Conservation (phyloP, 2,113 vertebrate genomes). For the Nicator chloris region DNA sequence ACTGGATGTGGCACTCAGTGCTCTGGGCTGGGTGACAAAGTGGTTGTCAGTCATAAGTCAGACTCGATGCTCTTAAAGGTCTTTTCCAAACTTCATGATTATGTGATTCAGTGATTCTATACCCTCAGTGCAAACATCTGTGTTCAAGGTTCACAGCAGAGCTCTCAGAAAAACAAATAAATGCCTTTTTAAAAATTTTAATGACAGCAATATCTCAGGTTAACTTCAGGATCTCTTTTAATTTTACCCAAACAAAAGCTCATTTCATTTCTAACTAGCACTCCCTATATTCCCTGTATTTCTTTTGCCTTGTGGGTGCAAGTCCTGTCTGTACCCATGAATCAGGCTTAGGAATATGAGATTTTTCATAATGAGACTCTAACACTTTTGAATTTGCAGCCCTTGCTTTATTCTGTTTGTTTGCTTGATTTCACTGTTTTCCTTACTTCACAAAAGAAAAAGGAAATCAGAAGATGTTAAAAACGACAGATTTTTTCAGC, state of each 20-base stretch:
- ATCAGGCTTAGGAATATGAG: not conserved
- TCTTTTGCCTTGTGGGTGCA: not conserved
- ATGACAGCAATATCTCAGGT: not conserved
- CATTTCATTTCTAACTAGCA: not conserved
- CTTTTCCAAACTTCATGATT: not conserved
- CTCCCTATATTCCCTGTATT: not conserved
- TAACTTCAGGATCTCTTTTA: not conserved
- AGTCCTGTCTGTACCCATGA: not conserved
- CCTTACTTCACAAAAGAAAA: not conserved
- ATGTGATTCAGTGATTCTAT: not conserved
- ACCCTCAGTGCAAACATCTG: not conserved
- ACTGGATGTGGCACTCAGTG: not conserved
- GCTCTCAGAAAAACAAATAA: not conserved
- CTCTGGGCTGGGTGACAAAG: not conserved
- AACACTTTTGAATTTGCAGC: not conserved
- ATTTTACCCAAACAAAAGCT: not conserved
- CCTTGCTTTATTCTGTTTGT: not conserved
- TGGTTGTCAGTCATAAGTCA: too few species aligned
- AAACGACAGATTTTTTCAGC: not conserved
- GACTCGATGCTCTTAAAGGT: rapidly evolving
- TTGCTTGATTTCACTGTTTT: not conserved
- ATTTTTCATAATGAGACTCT: not conserved
- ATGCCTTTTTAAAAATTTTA: not conserved
- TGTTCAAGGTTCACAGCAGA: not conserved
- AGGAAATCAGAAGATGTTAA: not conserved